phyloP scores from a whole-genome alignment of 2,113 vertebrate species.

The Chauna torquata region DNA sequence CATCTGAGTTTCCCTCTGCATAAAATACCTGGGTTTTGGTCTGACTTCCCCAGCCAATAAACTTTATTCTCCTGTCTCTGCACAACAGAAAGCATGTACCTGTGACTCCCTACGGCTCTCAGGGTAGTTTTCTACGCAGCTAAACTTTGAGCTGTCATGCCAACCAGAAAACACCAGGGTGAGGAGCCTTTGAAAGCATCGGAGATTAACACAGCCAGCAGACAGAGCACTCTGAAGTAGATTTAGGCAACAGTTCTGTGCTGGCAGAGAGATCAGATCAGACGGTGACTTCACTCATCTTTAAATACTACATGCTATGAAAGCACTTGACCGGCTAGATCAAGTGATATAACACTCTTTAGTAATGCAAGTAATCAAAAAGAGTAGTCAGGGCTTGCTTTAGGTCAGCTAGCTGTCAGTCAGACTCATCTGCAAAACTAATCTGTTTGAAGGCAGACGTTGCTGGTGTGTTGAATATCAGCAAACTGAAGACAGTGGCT shows the following conservation, averaged over 20 bases:
- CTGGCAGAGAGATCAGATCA: neutral
- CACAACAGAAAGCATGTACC: fast-evolving
- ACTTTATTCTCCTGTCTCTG: neutral
- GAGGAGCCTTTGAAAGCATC: neutral
- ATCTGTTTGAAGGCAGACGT: neutral
- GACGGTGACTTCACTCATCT: neutral
- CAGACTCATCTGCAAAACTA: neutral
- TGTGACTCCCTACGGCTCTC: neutral
- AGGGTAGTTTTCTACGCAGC: neutral
- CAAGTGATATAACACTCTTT: neutral
- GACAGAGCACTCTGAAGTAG: neutral
- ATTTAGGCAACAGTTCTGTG: neutral
- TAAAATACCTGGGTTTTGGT: neutral
- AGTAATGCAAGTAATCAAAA: slow-evolving; percentile 1
- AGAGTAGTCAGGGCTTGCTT: neutral
- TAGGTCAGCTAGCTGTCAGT: neutral
- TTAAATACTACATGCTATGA: neutral
- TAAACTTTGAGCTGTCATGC: neutral
- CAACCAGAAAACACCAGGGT: neutral
- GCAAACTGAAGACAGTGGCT: neutral
- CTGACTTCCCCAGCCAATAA: neutral
- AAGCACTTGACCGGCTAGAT: neutral
- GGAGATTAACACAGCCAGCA: neutral
- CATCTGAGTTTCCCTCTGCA: neutral
- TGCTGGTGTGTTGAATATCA: neutral